These are phyloP conservation scores for Tachina grossa DNA, from an alignment of 2,888 invertebrate genomes.

Conservation along the genomic window DNA sequence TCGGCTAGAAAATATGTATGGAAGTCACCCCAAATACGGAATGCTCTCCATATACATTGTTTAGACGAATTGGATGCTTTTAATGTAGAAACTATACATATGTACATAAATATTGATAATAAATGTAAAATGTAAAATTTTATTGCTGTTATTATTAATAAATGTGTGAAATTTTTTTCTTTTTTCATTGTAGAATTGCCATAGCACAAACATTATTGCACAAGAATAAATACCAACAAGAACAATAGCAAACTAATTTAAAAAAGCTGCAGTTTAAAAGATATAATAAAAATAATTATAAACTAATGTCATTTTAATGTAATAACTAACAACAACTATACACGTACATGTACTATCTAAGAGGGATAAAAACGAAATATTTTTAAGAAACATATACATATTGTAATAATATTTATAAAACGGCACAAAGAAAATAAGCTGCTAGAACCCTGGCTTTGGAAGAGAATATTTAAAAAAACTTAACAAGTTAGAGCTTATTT, in stretches of 20 bases:
- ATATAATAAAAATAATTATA: constrained; percentile 15
- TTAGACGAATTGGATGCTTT: too few relatives aligned
- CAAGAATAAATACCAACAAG: constrained; percentile 50
- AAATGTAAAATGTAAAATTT: background rate
- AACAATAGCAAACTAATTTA: constrained; percentile 41
- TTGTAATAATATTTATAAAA: constrained; percentile 25
- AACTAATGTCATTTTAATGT: constrained; percentile 52
- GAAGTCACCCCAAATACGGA: too few relatives aligned
- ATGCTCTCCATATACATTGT: too few relatives aligned
- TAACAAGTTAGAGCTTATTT: constrained; percentile 69
- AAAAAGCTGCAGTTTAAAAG: constrained; percentile 21
- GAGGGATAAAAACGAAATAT: constrained; percentile 27
- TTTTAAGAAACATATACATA: constrained; percentile 17
- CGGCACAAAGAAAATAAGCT: constrained; percentile 29
- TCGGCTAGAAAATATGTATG: too few relatives aligned
- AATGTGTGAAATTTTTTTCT: background rate
- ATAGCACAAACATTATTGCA: constrained; percentile 70
- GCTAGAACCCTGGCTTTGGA: constrained; percentile 39
- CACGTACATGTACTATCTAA: constrained; percentile 12
- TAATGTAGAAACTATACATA: background rate
- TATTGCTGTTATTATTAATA: background rate
- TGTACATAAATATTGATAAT: background rate
- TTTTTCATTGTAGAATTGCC: constrained; percentile 62
- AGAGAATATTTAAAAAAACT: constrained; percentile 51
- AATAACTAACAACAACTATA: constrained; percentile 32